These are phyloP conservation scores for Tachuris rubrigastra DNA, from an alignment of 2,113 vertebrate species.

Conservation along the genomic window DNA sequence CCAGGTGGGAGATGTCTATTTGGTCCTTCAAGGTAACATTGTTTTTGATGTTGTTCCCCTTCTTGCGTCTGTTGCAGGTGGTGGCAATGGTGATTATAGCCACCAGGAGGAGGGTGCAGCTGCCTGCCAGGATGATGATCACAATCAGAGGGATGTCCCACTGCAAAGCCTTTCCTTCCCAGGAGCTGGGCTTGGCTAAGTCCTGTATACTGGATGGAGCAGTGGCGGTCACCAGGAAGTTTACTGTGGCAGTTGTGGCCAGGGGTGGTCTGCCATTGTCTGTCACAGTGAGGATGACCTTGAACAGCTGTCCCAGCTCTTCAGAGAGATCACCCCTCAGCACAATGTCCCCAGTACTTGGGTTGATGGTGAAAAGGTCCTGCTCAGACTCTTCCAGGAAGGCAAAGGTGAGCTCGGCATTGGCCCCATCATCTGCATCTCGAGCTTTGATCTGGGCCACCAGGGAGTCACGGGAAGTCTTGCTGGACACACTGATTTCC, in stretches of 20 bases:
- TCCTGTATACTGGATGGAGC: conserved; percentile 76
- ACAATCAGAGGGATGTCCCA: conserved; percentile 92
- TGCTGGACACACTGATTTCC: conserved; percentile 86
- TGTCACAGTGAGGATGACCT: conserved; percentile 80
- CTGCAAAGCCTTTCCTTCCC: conserved; percentile 73
- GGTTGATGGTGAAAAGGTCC: conserved; percentile 84
- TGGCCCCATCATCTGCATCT: conserved; percentile 88
- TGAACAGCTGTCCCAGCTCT: conserved; percentile 82
- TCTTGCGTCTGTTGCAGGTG: conserved; percentile 88
- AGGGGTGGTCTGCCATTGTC: conserved; percentile 87
- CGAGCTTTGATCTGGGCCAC: conserved; percentile 88
- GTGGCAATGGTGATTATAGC: conserved; percentile 93
- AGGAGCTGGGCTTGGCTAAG: conserved; percentile 69
- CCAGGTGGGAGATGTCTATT: conserved; percentile 75
- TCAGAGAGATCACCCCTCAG: conserved; percentile 84
- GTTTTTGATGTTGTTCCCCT: conserved; percentile 75
- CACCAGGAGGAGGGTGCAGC: conserved; percentile 90
- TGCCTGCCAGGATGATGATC: conserved; percentile 90
- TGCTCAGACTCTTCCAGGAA: conserved; percentile 80
- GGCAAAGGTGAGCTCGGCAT: conserved; percentile 86
- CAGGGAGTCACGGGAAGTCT: conserved; percentile 82
- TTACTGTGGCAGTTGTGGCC: conserved; percentile 83
- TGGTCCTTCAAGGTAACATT: conserved; percentile 72
- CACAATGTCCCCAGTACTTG: conserved; percentile 85
- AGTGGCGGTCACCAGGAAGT: conserved; percentile 82